Percentiles rank a stretch among this genome's conserved stretches.
These are phyloP conservation scores for Catagonus wagneri DNA, from an alignment of 2,113 vertebrate species.

Conservation along the genomic window DNA sequence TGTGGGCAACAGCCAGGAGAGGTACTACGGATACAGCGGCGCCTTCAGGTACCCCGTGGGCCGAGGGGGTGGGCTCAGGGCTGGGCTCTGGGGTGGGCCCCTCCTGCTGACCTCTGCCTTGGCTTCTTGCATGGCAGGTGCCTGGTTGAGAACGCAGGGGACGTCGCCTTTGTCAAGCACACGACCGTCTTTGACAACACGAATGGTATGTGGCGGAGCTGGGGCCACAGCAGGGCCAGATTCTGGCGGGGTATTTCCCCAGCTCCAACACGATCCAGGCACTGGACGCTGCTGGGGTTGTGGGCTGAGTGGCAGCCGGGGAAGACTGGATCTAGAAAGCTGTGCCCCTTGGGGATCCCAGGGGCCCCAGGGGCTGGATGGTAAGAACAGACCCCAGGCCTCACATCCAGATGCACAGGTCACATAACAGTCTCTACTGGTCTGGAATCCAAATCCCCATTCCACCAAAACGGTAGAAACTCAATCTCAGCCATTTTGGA, in stretches of 20 bases:
- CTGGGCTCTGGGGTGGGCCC: rapidly evolving
- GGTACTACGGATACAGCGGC: constrained; percentile 92
- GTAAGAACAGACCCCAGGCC: neutral
- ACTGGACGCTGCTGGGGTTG: neutral
- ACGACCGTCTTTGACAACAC: constrained; percentile 95
- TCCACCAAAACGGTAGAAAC: neutral
- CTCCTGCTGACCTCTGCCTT: neutral
- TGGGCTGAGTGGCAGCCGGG: rapidly evolving
- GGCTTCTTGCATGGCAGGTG: constrained; percentile 88
- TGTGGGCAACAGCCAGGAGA: constrained; percentile 90
- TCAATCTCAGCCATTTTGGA: neutral
- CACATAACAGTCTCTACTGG: neutral
- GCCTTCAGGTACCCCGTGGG: constrained; percentile 92
- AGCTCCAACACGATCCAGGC: neutral
- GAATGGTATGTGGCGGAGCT: constrained; percentile 87
- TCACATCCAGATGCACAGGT: neutral
- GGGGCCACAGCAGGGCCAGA: neutral
- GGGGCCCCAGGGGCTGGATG: neutral
- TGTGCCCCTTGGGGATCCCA: neutral
- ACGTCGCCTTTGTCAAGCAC: constrained; percentile 97
- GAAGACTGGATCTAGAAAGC: neutral
- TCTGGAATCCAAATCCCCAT: neutral
- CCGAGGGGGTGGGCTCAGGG: neutral
- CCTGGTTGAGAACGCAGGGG: constrained; percentile 89
- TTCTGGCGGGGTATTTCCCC: neutral